Percentiles rank a stretch among this genome's conserved stretches.
Conservation (phyloP, 2,113 vertebrate species). For the Crotalus viridis region DNA sequence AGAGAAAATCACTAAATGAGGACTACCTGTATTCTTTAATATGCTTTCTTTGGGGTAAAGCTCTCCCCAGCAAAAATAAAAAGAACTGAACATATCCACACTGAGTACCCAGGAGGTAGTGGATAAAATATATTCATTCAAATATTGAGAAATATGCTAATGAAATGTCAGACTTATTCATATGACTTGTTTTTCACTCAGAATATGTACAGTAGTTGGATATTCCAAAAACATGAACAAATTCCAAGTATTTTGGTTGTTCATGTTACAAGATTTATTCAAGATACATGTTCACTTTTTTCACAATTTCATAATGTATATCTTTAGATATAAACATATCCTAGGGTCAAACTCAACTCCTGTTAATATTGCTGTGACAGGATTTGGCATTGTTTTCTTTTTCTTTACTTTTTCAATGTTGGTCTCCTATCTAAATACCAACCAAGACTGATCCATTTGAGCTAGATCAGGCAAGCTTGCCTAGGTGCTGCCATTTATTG, state of each 20-base stretch:
- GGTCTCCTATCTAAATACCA: not conserved
- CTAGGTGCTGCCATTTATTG: not conserved
- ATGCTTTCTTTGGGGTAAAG: not conserved
- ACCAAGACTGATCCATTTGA: not conserved
- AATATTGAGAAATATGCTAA: constrained; percentile 2
- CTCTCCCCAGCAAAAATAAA: not conserved
- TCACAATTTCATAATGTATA: constrained; percentile 23
- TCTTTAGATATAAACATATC: not conserved
- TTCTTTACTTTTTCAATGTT: not conserved
- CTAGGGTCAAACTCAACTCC: not conserved
- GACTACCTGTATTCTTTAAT: not conserved
- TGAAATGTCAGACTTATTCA: not conserved
- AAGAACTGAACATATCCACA: not conserved
- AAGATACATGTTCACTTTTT: constrained; percentile 22
- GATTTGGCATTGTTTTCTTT: not conserved
- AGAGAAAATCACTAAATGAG: not conserved
- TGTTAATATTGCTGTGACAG: not conserved
- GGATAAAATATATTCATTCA: not conserved
- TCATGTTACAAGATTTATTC: not conserved
- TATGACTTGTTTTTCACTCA: not conserved
- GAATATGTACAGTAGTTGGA: not conserved
- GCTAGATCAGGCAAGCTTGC: not conserved
- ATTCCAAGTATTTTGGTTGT: not conserved
- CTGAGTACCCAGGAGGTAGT: not conserved
- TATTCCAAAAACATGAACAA: not conserved